Base-by-base conservation (phyloP, 2,797 vertebrate genomes). In the Triplophysa bombifrons region DNA sequence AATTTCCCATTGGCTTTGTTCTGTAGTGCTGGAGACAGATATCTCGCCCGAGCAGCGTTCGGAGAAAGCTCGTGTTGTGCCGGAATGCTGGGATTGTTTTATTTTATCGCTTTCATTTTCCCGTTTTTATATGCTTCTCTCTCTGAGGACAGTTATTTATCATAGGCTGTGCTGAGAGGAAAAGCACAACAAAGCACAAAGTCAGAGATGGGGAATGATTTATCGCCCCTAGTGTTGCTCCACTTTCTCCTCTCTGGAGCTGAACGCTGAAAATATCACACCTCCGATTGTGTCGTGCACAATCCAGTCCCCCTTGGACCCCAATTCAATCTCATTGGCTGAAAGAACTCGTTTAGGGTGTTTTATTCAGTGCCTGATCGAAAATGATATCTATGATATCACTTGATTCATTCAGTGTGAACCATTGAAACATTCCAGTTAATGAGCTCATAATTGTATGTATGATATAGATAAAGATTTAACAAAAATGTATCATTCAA, bases 21-120 rank as follows among this genome's bases (percentile, higher is more conserved):
- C 71, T 75, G 50, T 22, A 38, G 74, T 78, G 38, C 82, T 65
- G 72, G 58, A 82, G 50, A 61, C 50, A 10, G 30, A 58, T 74
- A 74, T 83, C 80, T 81, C 68, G 77, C 73, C 78, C 25, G 34
- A 69, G 65, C 81, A 83, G 80, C 60, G 46, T 74, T 68, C 22
- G 17, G 44, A 41, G 86, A 82, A 83, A 84, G 69, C 82, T 86
- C 82, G 73, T 79, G 73, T 88, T 87, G 84, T 84, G 58, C 72
- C 20, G 69, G 76, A 84, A 85, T 41, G 38, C 74, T 61, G 75
- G 71, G 70, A 86, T 86, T 86, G 80, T 86, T 90, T 89, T 86
- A 88, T 90, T 91, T 91, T 88, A 91, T 89, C 83, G 84, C 89
- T 90, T 90, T 91, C 82, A 89, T 91, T 90, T 90, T 90, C 87